phyloP scores from a whole-genome alignment of 2,113 vertebrate species.

The Rhipidura dahli region DNA sequence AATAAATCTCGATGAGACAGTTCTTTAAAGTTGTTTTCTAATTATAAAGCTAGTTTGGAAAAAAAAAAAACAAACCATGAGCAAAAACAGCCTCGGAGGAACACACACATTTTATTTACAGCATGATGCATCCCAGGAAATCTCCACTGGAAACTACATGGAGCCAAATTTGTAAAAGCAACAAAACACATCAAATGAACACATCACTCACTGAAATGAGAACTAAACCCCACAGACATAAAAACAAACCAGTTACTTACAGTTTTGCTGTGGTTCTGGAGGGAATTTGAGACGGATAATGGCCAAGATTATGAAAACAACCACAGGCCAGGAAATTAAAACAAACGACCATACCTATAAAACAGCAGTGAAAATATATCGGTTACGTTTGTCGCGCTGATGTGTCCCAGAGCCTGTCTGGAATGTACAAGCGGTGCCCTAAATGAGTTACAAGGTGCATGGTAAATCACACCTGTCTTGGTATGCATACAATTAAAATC shows the following conservation, averaged over 20 bases:
- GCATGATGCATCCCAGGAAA: background rate
- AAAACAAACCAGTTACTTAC: constrained; percentile 79
- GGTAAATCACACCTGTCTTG: background rate
- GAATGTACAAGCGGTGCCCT: background rate
- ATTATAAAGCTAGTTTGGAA: background rate
- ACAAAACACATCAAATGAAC: background rate
- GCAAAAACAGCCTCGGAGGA: background rate
- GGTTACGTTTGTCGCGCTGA: background rate
- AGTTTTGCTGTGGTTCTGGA: constrained; percentile 75
- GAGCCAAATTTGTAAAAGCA: constrained; percentile 21
- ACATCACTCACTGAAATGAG: constrained; percentile 30
- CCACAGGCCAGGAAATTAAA: constrained; percentile 87
- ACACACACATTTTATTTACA: constrained; percentile 22
- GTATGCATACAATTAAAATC: background rate
- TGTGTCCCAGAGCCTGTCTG: background rate
- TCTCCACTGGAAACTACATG: background rate
- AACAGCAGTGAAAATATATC: constrained; percentile 57
- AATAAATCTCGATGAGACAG: background rate
- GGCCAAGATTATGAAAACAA: constrained; percentile 92
- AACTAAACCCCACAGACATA: background rate
- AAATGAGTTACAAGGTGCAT: background rate
- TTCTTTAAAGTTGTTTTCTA: background rate
- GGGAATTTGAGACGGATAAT: constrained; percentile 87
- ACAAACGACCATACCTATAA: constrained; percentile 90
- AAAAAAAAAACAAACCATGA: background rate